Conservation (phyloP, 2,888 invertebrate genomes). For the Folsomia manolachei region DNA sequence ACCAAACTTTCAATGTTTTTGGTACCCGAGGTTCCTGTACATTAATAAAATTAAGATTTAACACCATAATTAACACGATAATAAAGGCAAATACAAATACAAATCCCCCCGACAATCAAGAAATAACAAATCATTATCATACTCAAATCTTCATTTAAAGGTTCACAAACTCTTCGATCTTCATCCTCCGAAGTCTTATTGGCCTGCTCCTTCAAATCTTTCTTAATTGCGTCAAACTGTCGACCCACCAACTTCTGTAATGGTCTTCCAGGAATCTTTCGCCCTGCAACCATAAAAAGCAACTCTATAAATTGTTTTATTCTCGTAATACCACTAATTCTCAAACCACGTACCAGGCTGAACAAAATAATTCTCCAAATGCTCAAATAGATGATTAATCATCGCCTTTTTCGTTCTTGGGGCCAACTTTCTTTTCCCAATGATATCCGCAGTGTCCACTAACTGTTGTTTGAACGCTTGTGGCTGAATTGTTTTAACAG, state of each 20-base stretch:
- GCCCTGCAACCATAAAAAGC: neutral
- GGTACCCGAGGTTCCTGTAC: neutral
- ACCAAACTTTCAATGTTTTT: neutral
- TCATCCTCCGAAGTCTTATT: neutral
- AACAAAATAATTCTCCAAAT: neutral
- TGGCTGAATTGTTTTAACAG: neutral
- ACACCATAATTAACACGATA: neutral
- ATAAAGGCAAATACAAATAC: neutral
- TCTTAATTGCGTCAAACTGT: neutral
- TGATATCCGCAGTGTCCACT: neutral
- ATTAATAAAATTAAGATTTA: no score
- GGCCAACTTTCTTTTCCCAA: neutral
- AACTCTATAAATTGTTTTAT: neutral
- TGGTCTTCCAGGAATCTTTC: slow-evolving; percentile 3
- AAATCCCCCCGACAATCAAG: no score
- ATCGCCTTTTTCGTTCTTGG: slow-evolving; percentile 3
- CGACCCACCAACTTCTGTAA: neutral
- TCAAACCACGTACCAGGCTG: neutral
- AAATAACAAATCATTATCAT: neutral
- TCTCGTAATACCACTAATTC: neutral
- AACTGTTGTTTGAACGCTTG: neutral
- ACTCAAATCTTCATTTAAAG: neutral
- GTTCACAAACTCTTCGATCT: neutral
- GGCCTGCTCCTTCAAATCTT: no score
- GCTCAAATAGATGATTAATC: neutral